A percentile compares a stretch with the other conserved stretches of the same genome.
These are phyloP conservation scores for Dendrolimus kikuchii DNA, from an alignment of 1,140 invertebrate species.

Conservation along the genomic window DNA sequence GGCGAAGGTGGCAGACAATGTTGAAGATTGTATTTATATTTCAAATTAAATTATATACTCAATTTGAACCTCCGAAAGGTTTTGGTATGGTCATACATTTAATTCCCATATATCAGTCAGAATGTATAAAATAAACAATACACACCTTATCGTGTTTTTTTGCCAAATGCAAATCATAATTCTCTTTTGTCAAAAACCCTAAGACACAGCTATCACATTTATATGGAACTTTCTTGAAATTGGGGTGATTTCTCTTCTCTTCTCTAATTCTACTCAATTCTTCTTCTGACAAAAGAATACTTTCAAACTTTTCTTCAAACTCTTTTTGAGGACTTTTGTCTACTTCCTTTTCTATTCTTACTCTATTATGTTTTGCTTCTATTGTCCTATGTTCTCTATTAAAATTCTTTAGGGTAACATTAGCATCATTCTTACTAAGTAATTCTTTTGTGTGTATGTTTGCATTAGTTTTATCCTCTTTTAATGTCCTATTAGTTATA, in stretches of 20 bases:
- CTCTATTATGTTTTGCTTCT: neutral
- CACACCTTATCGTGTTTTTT: constrained; percentile 36
- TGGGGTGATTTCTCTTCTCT: constrained; percentile 31
- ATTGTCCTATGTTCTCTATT: neutral
- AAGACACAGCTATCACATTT: constrained; percentile 43
- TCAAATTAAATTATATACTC: too few relatives aligned
- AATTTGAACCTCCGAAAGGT: neutral
- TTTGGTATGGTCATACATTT: neutral
- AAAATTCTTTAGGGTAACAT: too few relatives aligned
- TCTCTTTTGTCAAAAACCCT: constrained; percentile 31
- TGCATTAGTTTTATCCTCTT: neutral
- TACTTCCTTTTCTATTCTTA: constrained; percentile 5
- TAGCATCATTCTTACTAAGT: neutral
- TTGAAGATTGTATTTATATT: too few relatives aligned
- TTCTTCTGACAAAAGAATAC: constrained; percentile 28
- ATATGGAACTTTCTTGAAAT: constrained; percentile 38
- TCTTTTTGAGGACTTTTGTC: constrained; percentile 11
- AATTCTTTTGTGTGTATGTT: neutral
- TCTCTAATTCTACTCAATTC: constrained; percentile 34
- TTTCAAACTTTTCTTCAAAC: constrained; percentile 26
- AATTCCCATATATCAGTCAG: too few relatives aligned
- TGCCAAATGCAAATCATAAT: constrained; percentile 22
- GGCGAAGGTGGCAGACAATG: too few relatives aligned
- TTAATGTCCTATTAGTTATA: too few relatives aligned
- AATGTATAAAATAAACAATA: neutral